Base-by-base conservation (phyloP, 2,797 vertebrate genomes). In the Lepidocolaptes lacrymiger region DNA sequence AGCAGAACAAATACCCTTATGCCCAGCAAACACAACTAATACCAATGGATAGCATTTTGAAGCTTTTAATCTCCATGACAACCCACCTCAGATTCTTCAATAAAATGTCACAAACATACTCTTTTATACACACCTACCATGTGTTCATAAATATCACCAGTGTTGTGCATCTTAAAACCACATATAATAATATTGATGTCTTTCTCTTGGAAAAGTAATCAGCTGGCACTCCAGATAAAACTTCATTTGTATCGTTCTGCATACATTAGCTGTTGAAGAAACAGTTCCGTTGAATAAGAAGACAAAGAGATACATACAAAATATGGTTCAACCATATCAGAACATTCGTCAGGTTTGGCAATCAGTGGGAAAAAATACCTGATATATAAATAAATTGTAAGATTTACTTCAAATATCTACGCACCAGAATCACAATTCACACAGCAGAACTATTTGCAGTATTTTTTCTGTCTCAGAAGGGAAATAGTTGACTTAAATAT, bases 21-120 rank as follows among this genome's bases (percentile, higher is more conserved):
- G 95, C 97, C 97, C 97, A 92, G 90, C 89, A 97, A 98, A 96
- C 77, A 94, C 91, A 97, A 97, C 92, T 94, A 97, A 95, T 93
- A 97, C 95, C 91, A 95, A 86, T 82, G 95, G 98, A 97, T 80
- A 97, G 94, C 94, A 97, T 97, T 98, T 97, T 95, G 94, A 97
- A 95, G 97, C 97, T 98, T 98, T 98, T 98, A 98, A 98, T 98
- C 98, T 98, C 98, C 98, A 98, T 98, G 98, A 98, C 98, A 98
- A 98, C 98, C 96, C 91, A 97, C 96, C 92, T 97, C 93, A 78
- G 49, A 69, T 97, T 97, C 95, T 97, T 98, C 97, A 97, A 97
- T 97, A 97, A 98, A 98, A 98, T 96, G 96, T 81, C 97, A 96
- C 91, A 98, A 97, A 97, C 94, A 96, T 95, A 96, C 85, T 97